Conservation (phyloP, 2,797 vertebrate species). For the Furcifer pardalis region DNA sequence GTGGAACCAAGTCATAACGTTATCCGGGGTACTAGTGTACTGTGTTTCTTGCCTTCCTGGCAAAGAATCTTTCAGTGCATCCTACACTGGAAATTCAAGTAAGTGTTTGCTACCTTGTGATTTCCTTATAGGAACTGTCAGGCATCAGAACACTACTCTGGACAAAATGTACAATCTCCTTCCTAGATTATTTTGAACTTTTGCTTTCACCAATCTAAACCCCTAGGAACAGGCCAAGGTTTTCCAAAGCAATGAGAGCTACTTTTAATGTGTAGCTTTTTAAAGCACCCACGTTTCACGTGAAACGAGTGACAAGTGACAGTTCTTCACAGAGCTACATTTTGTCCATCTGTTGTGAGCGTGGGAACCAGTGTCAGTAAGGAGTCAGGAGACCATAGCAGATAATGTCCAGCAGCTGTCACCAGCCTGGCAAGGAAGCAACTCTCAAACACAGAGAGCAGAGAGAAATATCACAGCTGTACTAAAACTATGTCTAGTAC, state of each 20-base stretch:
- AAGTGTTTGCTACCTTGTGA: background rate
- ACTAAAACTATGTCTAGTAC: background rate
- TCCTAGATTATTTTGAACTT: slow-evolving; percentile 8
- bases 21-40: no score
- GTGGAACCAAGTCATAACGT: no score
- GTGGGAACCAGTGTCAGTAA: slow-evolving; percentile 54
- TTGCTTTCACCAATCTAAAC: background rate
- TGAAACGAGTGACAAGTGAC: slow-evolving; percentile 48
- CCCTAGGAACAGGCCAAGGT: background rate
- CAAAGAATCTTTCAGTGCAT: background rate
- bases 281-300: background rate
- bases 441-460: slow-evolving; percentile 33
- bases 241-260: slow-evolving; percentile 36
- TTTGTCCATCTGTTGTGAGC: slow-evolving; percentile 26
- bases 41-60: background rate
- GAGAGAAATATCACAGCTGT: slow-evolving; percentile 24
- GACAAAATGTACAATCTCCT: slow-evolving; percentile 12
- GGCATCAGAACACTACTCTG: slow-evolving; percentile 9
- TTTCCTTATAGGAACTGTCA: background rate
- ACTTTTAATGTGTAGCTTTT: slow-evolving; percentile 13
- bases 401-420: slow-evolving; percentile 59
- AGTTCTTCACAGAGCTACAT: slow-evolving; percentile 35
- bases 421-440: slow-evolving; percentile 45
- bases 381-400: slow-evolving; percentile 46
- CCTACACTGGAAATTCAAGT: slow-evolving; percentile 8